Percentiles rank a stretch among this genome's conserved stretches.
Conservation (phyloP, 2,797 vertebrate species). For the Amphiprion clarkii region DNA sequence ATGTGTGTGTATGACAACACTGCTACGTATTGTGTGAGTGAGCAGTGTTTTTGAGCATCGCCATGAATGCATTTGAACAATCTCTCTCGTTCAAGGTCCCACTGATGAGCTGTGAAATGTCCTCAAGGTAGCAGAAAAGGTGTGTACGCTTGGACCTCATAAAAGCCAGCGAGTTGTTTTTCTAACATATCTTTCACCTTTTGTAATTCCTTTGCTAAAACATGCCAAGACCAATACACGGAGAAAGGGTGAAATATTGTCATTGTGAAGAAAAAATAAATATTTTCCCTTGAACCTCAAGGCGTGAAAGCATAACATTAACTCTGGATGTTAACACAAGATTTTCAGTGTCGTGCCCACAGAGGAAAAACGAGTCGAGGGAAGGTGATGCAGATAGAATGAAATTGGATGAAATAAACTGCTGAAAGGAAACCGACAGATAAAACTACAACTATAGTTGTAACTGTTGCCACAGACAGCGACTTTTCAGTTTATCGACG, state of each 20-base stretch:
- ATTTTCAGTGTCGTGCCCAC: conserved; percentile 19
- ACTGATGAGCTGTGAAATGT: conserved; percentile 51
- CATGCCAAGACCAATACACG: neutral
- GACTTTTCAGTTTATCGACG: conserved; percentile 40
- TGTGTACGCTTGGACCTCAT: conserved; percentile 5
- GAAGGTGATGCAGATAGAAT: conserved; percentile 2
- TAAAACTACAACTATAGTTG: conserved; percentile 10
- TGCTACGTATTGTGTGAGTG: conserved; percentile 45
- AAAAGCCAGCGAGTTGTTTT: neutral
- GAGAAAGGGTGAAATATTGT: conserved; percentile 1
- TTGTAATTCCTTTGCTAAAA: conserved; percentile 27
- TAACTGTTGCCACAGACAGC: conserved; percentile 31
- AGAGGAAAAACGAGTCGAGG: neutral
- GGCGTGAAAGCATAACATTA: conserved; percentile 26
- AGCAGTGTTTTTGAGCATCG: conserved; percentile 48
- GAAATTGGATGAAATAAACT: conserved; percentile 16
- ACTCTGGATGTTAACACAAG: neutral
- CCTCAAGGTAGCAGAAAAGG: conserved; percentile 25
- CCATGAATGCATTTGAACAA: conserved; percentile 43
- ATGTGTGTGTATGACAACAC: conserved; percentile 61
- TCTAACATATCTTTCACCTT: neutral
- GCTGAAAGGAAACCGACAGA: conserved; percentile 23
- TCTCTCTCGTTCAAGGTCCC: conserved; percentile 41
- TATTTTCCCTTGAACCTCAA: conserved; percentile 6
- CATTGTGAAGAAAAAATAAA: conserved; percentile 19